Percentiles rank a stretch among this genome's conserved stretches.
phyloP scores from a whole-genome alignment of 2,797 vertebrate genomes.

The Enteromius afrohamiltoni region DNA sequence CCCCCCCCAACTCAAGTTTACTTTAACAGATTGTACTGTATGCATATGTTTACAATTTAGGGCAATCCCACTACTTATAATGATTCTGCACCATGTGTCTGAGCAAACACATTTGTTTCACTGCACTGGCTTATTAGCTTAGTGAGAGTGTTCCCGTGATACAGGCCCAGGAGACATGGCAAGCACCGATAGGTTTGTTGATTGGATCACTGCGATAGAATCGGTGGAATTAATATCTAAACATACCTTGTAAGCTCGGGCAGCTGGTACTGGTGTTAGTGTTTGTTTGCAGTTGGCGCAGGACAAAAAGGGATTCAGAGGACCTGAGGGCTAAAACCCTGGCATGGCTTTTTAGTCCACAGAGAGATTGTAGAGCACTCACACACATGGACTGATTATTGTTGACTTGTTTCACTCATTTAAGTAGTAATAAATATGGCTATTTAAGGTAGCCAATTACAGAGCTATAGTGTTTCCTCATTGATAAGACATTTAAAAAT shows the following conservation, averaged over 20 bases:
- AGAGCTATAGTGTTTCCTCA: neutral
- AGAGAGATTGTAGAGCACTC: neutral
- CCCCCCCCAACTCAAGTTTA: slow-evolving; percentile 70
- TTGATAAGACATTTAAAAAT: neutral
- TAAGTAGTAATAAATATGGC: neutral
- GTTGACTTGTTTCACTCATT: neutral
- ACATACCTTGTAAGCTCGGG: slow-evolving; percentile 63
- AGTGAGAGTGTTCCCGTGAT: slow-evolving; percentile 68
- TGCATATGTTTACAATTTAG: slow-evolving; percentile 82
- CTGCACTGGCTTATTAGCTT: slow-evolving; percentile 67
- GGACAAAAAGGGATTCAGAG: slow-evolving; percentile 17
- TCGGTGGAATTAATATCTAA: slow-evolving; percentile 61
- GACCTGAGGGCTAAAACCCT: slow-evolving; percentile 17
- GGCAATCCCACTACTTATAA: slow-evolving; percentile 75
- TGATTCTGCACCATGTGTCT: slow-evolving; percentile 76
- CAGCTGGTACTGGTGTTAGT: slow-evolving; percentile 66
- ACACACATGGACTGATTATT: neutral
- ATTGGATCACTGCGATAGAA: slow-evolving; percentile 49
- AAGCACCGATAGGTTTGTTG: slow-evolving; percentile 57
- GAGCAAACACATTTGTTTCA: slow-evolving; percentile 78
- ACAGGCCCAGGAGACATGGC: slow-evolving; percentile 65
- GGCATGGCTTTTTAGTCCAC: neutral
- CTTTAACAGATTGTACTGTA: slow-evolving; percentile 79
- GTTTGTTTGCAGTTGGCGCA: slow-evolving; percentile 50
- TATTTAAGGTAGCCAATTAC: neutral